Conservation (phyloP, 2,888 invertebrate species). For the Lycia hirtaria region DNA sequence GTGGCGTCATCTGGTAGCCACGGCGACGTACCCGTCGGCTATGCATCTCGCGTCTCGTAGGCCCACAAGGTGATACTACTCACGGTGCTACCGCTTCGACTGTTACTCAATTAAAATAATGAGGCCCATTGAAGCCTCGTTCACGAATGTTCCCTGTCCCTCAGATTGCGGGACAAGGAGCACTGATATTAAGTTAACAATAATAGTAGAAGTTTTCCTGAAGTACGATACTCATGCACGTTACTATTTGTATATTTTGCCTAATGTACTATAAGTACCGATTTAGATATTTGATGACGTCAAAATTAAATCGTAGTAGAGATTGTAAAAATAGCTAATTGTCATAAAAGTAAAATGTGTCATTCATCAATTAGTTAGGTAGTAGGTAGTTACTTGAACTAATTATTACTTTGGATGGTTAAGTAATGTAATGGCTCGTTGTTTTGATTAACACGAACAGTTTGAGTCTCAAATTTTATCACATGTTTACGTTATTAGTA, state of each 20-base stretch:
- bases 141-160: not conserved
- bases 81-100: conserved; percentile 25
- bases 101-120: conserved; percentile 20
- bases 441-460: not conserved
- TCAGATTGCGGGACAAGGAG: not conserved
- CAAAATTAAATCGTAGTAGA: not conserved
- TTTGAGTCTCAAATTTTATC: not conserved
- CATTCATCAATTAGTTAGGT: not conserved
- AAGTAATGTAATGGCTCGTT: conserved; percentile 1
- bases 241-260: not conserved
- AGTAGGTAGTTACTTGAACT: not conserved
- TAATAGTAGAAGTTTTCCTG: not conserved
- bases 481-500: not conserved
- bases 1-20: conserved; percentile 81
- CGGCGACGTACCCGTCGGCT: conserved; percentile 70
- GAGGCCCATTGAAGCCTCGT: not conserved
- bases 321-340: not conserved
- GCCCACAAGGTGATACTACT: conserved; percentile 6
- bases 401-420: not conserved
- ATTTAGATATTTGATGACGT: not conserved
- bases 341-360: not conserved
- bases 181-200: not conserved
- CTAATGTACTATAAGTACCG: not conserved
- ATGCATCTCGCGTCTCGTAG: conserved; percentile 58
- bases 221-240: not conserved